Evolutionary conservation across 2,797 vertebrate genomes (phyloP).

Genomic region (Hydrolagus colliei): DNA sequence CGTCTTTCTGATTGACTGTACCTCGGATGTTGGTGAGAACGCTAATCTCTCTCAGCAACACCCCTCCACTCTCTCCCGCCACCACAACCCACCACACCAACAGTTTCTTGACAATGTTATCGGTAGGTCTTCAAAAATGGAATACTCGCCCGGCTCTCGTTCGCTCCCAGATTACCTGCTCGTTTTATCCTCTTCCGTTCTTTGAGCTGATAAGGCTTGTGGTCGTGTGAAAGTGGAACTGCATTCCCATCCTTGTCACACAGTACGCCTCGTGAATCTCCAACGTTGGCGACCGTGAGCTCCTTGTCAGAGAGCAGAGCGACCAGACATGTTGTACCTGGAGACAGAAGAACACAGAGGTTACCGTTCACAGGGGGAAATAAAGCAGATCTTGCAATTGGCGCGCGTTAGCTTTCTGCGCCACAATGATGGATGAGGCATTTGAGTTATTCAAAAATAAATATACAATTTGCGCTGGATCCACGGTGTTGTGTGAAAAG

Average conservation of each 20-base stretch:
- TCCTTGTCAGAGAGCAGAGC: slow-evolving; percentile 87
- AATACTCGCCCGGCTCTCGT: neutral
- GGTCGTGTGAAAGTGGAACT: slow-evolving; percentile 88
- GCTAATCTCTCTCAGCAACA: too few species aligned
- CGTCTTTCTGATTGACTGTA: neutral
- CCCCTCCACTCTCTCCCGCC: too few species aligned
- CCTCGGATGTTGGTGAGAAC: neutral
- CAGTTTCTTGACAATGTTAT: too few species aligned
- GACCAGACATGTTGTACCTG: slow-evolving; percentile 89
- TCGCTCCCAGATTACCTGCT: slow-evolving; percentile 64
- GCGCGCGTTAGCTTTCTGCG: neutral
- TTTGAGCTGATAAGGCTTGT: slow-evolving; percentile 96
- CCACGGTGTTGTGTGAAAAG: too few species aligned
- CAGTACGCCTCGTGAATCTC: slow-evolving; percentile 85
- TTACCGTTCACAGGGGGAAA: neutral
- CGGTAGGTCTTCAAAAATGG: neutral
- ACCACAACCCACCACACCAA: too few species aligned
- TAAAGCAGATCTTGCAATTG: neutral
- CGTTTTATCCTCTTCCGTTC: slow-evolving; percentile 97
- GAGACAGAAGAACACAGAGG: neutral
- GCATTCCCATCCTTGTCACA: slow-evolving; percentile 96
- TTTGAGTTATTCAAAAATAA: too few species aligned
- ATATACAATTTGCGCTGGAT: too few species aligned
- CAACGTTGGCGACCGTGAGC: slow-evolving; percentile 90
- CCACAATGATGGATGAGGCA: too few species aligned